Percentiles rank a stretch among this genome's conserved stretches.
phyloP scores from a whole-genome alignment of 2,888 invertebrate genomes.

The Diloba caeruleocephala region DNA sequence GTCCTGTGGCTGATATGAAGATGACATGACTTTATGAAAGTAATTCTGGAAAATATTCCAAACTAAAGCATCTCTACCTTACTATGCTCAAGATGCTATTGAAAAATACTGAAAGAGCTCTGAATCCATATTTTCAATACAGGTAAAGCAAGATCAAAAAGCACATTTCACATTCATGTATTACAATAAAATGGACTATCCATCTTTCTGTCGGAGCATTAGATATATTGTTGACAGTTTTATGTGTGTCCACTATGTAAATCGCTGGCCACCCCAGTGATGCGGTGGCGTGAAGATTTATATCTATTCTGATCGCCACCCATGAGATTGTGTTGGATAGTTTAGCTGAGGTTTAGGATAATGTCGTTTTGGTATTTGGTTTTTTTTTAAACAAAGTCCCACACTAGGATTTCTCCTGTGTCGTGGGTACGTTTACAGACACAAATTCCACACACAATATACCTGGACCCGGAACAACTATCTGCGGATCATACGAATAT shows the following conservation, averaged over 20 bases:
- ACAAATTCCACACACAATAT: no score
- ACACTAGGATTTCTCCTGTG: no score
- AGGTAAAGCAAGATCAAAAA: slow-evolving; percentile 35
- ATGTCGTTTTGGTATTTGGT: slow-evolving; percentile 15
- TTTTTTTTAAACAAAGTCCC: not conserved
- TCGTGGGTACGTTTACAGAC: no score
- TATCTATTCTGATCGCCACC: slow-evolving; percentile 61
- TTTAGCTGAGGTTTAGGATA: slow-evolving; percentile 26
- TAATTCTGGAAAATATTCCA: not conserved
- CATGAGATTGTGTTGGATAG: slow-evolving; percentile 56
- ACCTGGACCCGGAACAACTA: no score
- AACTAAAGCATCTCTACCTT: not conserved
- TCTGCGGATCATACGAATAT: no score
- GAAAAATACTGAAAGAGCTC: slow-evolving; percentile 23
- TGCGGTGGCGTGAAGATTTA: slow-evolving; percentile 61
- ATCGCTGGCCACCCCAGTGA: slow-evolving; percentile 60
- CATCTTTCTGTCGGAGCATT: slow-evolving; percentile 64
- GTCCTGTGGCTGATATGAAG: no score
- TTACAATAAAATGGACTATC: slow-evolving; percentile 57
- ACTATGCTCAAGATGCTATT: not conserved
- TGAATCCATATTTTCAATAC: slow-evolving; percentile 8
- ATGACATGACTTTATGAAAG: not conserved
- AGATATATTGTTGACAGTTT: slow-evolving; percentile 75
- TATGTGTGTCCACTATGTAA: slow-evolving; percentile 64
- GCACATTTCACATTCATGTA: slow-evolving; percentile 42